Base-by-base conservation (phyloP, 1,140 invertebrate species). In the Cheumatopsyche charites region DNA sequence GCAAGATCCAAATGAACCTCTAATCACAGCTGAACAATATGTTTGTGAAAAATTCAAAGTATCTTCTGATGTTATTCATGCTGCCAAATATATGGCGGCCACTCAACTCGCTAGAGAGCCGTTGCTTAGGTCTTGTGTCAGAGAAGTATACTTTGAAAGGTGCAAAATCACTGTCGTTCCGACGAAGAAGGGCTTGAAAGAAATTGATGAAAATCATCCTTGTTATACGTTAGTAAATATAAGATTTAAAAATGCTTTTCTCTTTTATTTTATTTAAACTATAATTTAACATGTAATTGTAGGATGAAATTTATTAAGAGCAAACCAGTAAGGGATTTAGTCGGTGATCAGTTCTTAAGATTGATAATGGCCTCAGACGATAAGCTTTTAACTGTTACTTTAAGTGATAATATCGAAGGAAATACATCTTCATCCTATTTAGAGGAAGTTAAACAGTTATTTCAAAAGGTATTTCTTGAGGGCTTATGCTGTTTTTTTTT, bases 81-180 rank as follows among this genome's bases (percentile, higher is more conserved):
- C 94, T 2, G 94, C 91, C 0, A 93, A 94, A 77, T 94, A 94
- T 80, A 97, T 99, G 90, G 93, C 98, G 0, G 94, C 96, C 0
- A 92, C 93, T 74, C 96, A 99, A 81, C 82, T 99, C 26, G 92
- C 96, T 0, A 87, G 93, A 47, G 96, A 99, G 80, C 97, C 98
- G 0, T 80, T 94, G 21, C 90, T 99, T 0, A 85, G 96, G 0
- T 91, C 91, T 78, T 92, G 90, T 72, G 88, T 98, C 1, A 83
- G 98, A 0, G 92, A 96, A 81, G 90, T 91, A n/a, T 97, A 94
- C 81, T 94, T 92, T 80, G 95, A 98, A 81, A 84, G 94, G 62
- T 95, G 96, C 0, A 93, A 92, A 66, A 80, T 99, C 9, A 87
- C 87, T 68, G 89, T 96, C 0, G 80, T 81, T 1, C 96, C 98